Evolutionary conservation across 1,140 invertebrate genomes (phyloP).

Genomic region (Radopholus similis): DNA sequence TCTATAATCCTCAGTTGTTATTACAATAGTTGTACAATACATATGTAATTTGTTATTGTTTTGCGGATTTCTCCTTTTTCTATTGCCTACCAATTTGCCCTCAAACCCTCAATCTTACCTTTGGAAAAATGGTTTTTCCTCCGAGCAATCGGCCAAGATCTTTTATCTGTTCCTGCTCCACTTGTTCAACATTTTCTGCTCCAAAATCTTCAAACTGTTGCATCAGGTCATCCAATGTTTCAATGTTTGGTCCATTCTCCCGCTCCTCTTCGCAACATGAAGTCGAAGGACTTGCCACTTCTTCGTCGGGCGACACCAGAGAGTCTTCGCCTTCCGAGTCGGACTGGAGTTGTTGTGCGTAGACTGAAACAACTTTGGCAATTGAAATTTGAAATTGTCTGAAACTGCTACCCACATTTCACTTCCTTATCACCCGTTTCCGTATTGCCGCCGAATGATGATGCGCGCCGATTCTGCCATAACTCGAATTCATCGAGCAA

Average conservation of each 20-base stretch:
- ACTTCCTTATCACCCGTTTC: constrained; percentile 18
- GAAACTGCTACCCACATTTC: background rate
- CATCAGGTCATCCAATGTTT: constrained; percentile 21
- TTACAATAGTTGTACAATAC: too few species aligned
- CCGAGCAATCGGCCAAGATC: too few species aligned
- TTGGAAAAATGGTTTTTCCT: too few species aligned
- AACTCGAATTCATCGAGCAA: constrained; percentile 30
- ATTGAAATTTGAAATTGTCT: constrained; percentile 8
- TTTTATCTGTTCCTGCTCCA: too few species aligned
- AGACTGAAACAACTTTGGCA: constrained; percentile 29
- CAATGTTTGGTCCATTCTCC: constrained; percentile 16
- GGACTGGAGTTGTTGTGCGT: constrained; percentile 29
- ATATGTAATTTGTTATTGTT: too few species aligned
- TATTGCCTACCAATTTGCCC: too few species aligned
- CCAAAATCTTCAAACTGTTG: background rate
- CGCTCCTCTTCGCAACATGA: constrained; percentile 3
- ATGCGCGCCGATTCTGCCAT: constrained; percentile 25
- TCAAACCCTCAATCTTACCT: too few species aligned
- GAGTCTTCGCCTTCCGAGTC: constrained; percentile 43
- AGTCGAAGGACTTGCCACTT: constrained; percentile 18
- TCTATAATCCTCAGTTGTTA: too few species aligned
- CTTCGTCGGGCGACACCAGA: constrained; percentile 31
- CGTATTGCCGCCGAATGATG: background rate
- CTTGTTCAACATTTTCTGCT: too few species aligned
- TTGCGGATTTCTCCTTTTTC: too few species aligned